Evolutionary conservation across 1,140 invertebrate genomes (phyloP).

Genomic region (Dendrolimus punctatus): DNA sequence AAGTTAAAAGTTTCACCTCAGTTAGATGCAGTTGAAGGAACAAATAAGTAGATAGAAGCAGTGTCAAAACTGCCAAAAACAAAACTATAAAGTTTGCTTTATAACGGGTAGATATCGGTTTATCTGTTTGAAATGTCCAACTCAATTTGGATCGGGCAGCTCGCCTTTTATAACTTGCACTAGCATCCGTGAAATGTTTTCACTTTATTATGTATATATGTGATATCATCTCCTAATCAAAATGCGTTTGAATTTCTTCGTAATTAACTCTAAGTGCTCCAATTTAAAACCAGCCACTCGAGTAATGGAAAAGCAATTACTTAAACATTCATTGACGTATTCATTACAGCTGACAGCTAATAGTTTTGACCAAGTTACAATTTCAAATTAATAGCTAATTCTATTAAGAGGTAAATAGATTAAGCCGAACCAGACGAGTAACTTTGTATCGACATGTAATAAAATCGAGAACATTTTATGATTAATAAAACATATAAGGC

Average conservation of each 20-base stretch:
- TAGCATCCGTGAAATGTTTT: conserved; percentile 1
- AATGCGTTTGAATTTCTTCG: conserved; percentile 8
- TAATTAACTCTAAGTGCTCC: conserved; percentile 17
- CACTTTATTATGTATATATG: background rate
- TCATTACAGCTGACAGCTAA: conserved; percentile 26
- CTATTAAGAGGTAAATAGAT: conserved; percentile 18
- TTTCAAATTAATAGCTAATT: conserved; percentile 28
- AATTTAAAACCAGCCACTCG: conserved; percentile 19
- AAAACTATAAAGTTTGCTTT: conserved; percentile 72
- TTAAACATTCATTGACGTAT: conserved; percentile 24
- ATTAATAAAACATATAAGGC: conserved; percentile 41
- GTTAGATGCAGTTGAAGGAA: conserved; percentile 60
- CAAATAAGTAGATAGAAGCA: conserved; percentile 67
- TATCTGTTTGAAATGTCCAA: conserved; percentile 66
- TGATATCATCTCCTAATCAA: conserved; percentile 12
- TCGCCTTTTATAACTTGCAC: conserved; percentile 33
- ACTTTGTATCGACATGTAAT: conserved; percentile 22
- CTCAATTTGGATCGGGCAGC: conserved; percentile 52
- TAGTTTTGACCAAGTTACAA: conserved; percentile 23
- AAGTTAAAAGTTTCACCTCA: conserved; percentile 62
- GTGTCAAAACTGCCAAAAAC: conserved; percentile 72
- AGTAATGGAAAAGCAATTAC: conserved; percentile 23
- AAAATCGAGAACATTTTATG: conserved; percentile 43
- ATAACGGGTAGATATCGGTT: conserved; percentile 61
- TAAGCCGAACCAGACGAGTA: conserved; percentile 11